phyloP scores from a whole-genome alignment of 2,888 invertebrate species.

The Rhagium mordax region DNA sequence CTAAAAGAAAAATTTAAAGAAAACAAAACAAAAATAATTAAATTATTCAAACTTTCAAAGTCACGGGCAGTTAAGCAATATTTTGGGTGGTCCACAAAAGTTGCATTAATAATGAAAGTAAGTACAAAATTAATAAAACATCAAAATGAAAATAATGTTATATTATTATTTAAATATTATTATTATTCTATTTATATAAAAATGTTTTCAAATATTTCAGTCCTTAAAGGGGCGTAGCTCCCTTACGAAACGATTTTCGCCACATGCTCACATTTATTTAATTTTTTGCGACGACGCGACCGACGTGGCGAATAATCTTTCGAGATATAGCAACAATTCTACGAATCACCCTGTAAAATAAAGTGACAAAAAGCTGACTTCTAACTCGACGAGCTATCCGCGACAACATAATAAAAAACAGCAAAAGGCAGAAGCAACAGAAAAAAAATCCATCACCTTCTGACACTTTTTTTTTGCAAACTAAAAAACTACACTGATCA shows the following conservation, averaged over 20 bases:
- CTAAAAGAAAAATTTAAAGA: too few relatives aligned
- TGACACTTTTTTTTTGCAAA: neutral
- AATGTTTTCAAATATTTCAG: too few relatives aligned
- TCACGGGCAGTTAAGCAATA: too few relatives aligned
- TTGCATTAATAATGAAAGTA: too few relatives aligned
- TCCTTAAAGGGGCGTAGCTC: neutral
- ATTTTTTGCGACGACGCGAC: too few relatives aligned
- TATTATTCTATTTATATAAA: too few relatives aligned
- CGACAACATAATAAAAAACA: neutral
- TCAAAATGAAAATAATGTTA: too few relatives aligned
- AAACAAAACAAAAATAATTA: too few relatives aligned
- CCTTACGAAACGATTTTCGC: neutral
- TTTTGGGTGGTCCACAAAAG: too few relatives aligned
- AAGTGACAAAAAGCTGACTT: neutral
- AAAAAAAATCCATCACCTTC: neutral
- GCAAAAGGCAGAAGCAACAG: neutral
- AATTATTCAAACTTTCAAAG: too few relatives aligned
- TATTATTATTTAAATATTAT: too few relatives aligned
- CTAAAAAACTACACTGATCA: slow-evolving; percentile 41
- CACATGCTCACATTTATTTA: neutral
- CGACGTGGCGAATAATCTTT: neutral
- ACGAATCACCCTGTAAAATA: neutral
- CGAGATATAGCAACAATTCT: neutral
- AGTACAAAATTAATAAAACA: too few relatives aligned
- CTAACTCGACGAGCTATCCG: neutral